Conservation (phyloP, 2,888 invertebrate genomes). For the Eurytoma californica region DNA sequence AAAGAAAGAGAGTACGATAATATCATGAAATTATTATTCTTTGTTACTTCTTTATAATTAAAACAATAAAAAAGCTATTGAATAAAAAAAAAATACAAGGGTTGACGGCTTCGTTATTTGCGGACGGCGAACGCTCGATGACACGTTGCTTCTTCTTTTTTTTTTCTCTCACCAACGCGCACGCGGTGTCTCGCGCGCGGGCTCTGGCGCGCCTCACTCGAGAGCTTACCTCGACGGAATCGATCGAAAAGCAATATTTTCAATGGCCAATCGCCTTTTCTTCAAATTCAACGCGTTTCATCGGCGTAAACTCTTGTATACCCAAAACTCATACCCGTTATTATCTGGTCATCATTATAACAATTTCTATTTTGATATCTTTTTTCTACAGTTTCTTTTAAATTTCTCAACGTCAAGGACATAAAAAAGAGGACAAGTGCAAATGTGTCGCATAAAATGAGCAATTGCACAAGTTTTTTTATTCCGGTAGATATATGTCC, state of each 20-base stretch:
- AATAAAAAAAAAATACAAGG: constrained; percentile 65
- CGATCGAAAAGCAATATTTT: not conserved
- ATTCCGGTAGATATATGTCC: constrained; percentile 19
- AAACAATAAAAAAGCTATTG: constrained; percentile 72
- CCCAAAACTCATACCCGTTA: constrained; percentile 42
- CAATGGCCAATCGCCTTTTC: too few relatives aligned
- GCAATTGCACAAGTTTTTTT: not conserved
- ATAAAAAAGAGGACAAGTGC: not conserved
- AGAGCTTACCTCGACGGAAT: constrained; percentile 16
- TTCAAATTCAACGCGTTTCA: too few relatives aligned
- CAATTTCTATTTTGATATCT: constrained; percentile 1
- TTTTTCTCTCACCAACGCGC: constrained; percentile 31
- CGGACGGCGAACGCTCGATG: constrained; percentile 3
- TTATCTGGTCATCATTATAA: constrained; percentile 29
- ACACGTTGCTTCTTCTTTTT: not conserved
- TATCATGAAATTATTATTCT: constrained; percentile 74
- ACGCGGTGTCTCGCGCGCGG: constrained; percentile 35
- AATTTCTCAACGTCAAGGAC: constrained; percentile 27
- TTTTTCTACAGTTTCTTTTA: constrained; percentile 3
- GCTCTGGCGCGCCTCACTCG: constrained; percentile 17
- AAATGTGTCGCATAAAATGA: constrained; percentile 7
- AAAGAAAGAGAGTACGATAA: constrained; percentile 64
- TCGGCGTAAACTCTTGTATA: not conserved
- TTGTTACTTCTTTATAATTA: constrained; percentile 75
- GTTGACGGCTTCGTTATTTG: constrained; percentile 40